Evolutionary conservation across 2,888 invertebrate species (phyloP).

Genomic region (Hirtodrosophila cameraria): DNA sequence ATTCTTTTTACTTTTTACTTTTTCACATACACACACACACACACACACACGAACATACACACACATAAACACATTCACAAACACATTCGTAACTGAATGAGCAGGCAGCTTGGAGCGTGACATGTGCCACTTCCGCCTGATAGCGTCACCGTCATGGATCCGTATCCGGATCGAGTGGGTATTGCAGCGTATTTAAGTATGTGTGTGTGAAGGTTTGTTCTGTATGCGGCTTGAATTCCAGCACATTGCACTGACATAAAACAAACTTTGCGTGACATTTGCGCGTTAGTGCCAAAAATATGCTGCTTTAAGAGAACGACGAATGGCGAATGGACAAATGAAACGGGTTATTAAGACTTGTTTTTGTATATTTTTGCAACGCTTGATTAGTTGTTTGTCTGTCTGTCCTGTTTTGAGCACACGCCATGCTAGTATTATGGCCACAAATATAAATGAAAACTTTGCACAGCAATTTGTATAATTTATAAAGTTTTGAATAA

Average conservation of each 20-base stretch:
- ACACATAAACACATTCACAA: slow-evolving; percentile 40
- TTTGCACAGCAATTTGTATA: slow-evolving; percentile 43
- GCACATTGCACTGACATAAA: slow-evolving; percentile 51
- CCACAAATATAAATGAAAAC: background rate
- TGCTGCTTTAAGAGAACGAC: slow-evolving; percentile 62
- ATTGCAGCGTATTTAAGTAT: slow-evolving; percentile 12
- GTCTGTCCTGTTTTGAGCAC: slow-evolving; percentile 11
- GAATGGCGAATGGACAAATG: slow-evolving; percentile 39
- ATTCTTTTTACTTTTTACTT: slow-evolving; percentile 43
- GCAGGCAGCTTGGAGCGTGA: slow-evolving; percentile 67
- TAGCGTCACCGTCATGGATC: slow-evolving; percentile 69
- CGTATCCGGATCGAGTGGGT: slow-evolving; percentile 68
- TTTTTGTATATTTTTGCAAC: slow-evolving; percentile 35
- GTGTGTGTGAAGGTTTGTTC: background rate
- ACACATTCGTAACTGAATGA: slow-evolving; percentile 57
- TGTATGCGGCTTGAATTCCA: slow-evolving; percentile 26
- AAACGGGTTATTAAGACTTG: slow-evolving; percentile 56
- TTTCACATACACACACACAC: slow-evolving; percentile 38
- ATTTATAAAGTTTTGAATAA: slow-evolving; percentile 39
- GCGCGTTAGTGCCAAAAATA: slow-evolving; percentile 64
- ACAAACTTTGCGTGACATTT: slow-evolving; percentile 68
- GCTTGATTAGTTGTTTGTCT: slow-evolving; percentile 70
- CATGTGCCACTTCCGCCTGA: slow-evolving; percentile 79
- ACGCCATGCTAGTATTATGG: slow-evolving; percentile 29
- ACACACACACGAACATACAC: slow-evolving; percentile 38